Evolutionary conservation across 30 jellyfish, hydroid and myxozoan species (phyloP).

Genomic region (Turritopsis dohrnii): DNA sequence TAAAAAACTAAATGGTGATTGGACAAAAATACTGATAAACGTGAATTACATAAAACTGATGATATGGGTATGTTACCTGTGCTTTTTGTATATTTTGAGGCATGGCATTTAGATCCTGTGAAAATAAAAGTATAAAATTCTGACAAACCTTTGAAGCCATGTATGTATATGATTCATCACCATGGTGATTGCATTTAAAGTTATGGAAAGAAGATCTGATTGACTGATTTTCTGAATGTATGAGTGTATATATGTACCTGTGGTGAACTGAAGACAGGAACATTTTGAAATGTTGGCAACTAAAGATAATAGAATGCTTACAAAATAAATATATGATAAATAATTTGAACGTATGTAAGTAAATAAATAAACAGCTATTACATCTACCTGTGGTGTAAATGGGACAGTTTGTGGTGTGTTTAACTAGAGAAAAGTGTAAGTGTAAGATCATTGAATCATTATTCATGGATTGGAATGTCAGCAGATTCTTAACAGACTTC

Average conservation of each 20-base stretch:
- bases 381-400: neutral
- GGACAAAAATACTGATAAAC: neutral
- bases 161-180: too few relatives aligned
- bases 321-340: neutral
- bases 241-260: neutral
- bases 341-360: too few relatives aligned
- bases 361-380: neutral
- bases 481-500: too few relatives aligned
- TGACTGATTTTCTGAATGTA: too few relatives aligned
- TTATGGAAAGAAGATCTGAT: too few relatives aligned
- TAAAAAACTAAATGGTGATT: too few relatives aligned
- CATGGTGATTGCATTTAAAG: too few relatives aligned
- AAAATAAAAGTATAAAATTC: neutral
- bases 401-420: neutral
- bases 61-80: neutral
- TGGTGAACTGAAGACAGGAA: neutral
- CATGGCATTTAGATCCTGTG: neutral
- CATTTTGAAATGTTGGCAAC: neutral
- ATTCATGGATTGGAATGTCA: too few relatives aligned
- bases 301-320: too few relatives aligned
- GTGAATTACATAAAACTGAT: neutral
- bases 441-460: too few relatives aligned
- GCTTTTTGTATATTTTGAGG: neutral
- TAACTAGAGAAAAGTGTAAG: neutral
- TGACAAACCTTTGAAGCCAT: too few relatives aligned